These are phyloP conservation scores for Labrus mixtus DNA, from an alignment of 2,113 vertebrate genomes.

Conservation along the genomic window DNA sequence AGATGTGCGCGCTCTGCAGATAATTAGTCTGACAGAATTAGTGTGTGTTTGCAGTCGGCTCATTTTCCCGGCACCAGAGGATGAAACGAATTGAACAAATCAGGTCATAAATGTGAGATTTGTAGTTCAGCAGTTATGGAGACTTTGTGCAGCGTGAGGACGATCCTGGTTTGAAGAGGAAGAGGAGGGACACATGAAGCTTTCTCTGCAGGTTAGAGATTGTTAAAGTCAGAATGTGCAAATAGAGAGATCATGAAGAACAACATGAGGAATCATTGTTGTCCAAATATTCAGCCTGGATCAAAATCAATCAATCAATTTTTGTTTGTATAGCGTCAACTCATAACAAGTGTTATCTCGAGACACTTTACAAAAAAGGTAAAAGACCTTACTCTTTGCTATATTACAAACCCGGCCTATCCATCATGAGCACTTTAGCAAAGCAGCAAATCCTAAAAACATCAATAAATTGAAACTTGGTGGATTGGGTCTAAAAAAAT, in stretches of 20 bases:
- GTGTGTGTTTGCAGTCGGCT: slow-evolving; percentile 5
- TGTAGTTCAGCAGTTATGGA: neutral
- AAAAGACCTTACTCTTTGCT: no score
- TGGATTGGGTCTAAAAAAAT: no score
- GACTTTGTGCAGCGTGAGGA: slow-evolving; percentile 5
- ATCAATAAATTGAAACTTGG: no score
- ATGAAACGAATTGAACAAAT: slow-evolving; percentile 20
- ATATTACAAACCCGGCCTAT: no score
- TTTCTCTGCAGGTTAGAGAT: neutral
- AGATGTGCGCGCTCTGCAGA: neutral
- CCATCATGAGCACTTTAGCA: no score
- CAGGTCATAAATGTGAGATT: neutral
- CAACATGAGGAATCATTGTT: neutral
- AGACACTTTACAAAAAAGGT: no score
- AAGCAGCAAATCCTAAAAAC: no score
- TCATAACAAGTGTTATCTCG: no score
- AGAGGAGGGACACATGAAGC: neutral
- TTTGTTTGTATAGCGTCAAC: no score
- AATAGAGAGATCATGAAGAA: neutral
- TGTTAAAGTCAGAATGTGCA: neutral
- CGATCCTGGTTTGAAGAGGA: neutral
- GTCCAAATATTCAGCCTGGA: no score
- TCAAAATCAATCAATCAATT: no score
- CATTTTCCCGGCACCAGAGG: slow-evolving; percentile 16
- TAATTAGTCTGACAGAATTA: slow-evolving; percentile 13